Base-by-base conservation (phyloP, 2,888 invertebrate genomes). In the Drosophila phalerata region DNA sequence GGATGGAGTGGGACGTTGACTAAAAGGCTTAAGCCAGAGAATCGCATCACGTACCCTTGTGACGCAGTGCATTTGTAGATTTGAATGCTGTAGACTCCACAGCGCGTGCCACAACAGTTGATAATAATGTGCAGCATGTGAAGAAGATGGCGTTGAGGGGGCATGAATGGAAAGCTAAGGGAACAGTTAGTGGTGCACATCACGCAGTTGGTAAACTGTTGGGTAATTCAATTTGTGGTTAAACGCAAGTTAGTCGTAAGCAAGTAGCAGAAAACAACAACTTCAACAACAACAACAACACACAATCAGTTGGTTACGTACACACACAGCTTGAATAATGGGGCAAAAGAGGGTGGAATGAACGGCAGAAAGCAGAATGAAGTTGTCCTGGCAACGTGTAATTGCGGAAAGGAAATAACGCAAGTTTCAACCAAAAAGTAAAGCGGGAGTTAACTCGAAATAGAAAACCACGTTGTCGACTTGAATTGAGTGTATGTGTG, bases 141-240 rank as follows among this genome's bases (percentile, higher is more conserved):
- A 25, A 22, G 17, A 37, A n/a, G n/a, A 11, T 19, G 8, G 8
- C 9, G 22, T 13, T 1, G 38, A n/a, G 9, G 17, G n/a, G n/a
- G 40, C 8, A 32, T 15, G 28, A 45, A 45, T 28, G 34, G 55
- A 19, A 15, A 42, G 51, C 30, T 17, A 17, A 13, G 37, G 73
- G 40, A 49, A 49, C 55, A 52, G 53, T 80, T 76, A 55, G 76
- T 66, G 75, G 69, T 30, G 55, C 48, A 55, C 64, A 65, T 52
- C 68, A 74, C 61, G 77, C 85, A 75, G 65, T 61, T 87, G 85
- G 76, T 79, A 84, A 89, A 81, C 79, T 84, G 89, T 84, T 81
- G 73, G 69, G 81, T 89, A 88, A 90, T 90, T 90, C 79, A 89
- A 89, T 86, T 90, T 86, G 85, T 65, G 85, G 90, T 69, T 90